These are phyloP conservation scores for Setipinna tenuifilis DNA, from an alignment of 2,797 vertebrate species.

Conservation along the genomic window DNA sequence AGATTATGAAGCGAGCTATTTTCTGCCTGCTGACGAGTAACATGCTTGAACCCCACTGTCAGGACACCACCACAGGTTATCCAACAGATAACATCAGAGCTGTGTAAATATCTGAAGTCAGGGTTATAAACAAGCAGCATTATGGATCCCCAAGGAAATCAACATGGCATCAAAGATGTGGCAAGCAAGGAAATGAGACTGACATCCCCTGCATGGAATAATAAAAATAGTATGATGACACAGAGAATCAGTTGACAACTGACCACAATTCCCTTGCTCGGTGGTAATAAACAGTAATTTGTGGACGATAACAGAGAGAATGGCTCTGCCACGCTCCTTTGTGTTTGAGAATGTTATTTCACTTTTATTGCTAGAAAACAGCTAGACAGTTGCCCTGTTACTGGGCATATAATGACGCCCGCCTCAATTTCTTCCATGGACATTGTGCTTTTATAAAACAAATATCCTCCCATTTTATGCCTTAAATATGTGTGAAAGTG, in stretches of 20 bases:
- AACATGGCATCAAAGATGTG: neutral
- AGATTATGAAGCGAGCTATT: neutral
- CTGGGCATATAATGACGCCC: neutral
- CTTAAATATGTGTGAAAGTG: neutral
- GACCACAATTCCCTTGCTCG: neutral
- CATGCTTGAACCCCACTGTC: neutral
- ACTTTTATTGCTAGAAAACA: neutral
- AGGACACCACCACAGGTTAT: constrained; percentile 4
- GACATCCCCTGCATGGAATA: neutral
- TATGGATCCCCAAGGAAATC: constrained; percentile 18
- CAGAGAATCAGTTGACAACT: neutral
- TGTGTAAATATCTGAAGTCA: constrained; percentile 8
- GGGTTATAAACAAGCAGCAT: constrained; percentile 2
- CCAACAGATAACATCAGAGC: neutral
- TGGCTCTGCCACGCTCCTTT: neutral
- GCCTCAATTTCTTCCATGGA: neutral
- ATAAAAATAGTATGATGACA: neutral
- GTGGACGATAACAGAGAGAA: neutral
- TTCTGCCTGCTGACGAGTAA: neutral
- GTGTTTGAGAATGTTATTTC: neutral
- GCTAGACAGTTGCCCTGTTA: neutral
- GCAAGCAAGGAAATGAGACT: neutral
- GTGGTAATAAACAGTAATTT: neutral
- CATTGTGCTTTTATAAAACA: neutral
- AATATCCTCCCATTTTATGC: neutral